Conservation (phyloP, 2,888 invertebrate species). For the Drosophila atroscutellata region DNA sequence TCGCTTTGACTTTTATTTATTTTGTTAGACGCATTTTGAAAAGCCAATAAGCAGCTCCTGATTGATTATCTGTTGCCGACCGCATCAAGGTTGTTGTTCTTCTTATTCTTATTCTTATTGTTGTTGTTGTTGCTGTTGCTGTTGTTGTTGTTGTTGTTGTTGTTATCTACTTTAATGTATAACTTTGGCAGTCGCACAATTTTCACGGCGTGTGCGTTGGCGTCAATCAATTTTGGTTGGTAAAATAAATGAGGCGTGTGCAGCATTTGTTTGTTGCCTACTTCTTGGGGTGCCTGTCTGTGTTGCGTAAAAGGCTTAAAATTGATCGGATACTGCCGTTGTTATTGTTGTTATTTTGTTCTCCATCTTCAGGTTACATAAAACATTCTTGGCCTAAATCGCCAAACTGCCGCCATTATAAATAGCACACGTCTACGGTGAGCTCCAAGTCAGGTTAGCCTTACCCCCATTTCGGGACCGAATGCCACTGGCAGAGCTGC, state of each 20-base stretch:
- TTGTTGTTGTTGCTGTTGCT: constrained; percentile 13
- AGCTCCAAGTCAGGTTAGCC: constrained; percentile 22
- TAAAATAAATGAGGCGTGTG: constrained; percentile 75
- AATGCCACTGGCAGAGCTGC: constrained; percentile 23
- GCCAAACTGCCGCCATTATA: constrained; percentile 36
- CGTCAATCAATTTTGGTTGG: constrained; percentile 74
- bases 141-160: constrained; percentile 19
- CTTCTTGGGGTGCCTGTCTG: constrained; percentile 15
- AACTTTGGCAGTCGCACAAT: constrained; percentile 25
- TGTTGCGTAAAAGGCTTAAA: constrained; percentile 59
- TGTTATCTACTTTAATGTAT: constrained; percentile 47
- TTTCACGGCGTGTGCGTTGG: constrained; percentile 3
- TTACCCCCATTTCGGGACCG: constrained; percentile 7
- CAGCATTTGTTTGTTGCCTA: constrained; percentile 36
- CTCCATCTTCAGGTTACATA: background rate
- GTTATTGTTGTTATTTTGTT: constrained; percentile 1
- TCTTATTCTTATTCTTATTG: background rate
- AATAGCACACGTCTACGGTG: constrained; percentile 40
- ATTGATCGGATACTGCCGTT: constrained; percentile 31
- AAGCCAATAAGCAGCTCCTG: constrained; percentile 79
- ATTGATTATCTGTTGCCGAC: constrained; percentile 72
- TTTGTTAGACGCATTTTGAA: constrained; percentile 76
- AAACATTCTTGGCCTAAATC: constrained; percentile 11
- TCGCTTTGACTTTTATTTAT: constrained; percentile 77
- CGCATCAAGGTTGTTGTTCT: constrained; percentile 30